Percentiles rank a stretch among this genome's conserved stretches.
These are phyloP conservation scores for Caenorhabditis angaria DNA, from an alignment of 2,888 invertebrate genomes.

Conservation along the genomic window DNA sequence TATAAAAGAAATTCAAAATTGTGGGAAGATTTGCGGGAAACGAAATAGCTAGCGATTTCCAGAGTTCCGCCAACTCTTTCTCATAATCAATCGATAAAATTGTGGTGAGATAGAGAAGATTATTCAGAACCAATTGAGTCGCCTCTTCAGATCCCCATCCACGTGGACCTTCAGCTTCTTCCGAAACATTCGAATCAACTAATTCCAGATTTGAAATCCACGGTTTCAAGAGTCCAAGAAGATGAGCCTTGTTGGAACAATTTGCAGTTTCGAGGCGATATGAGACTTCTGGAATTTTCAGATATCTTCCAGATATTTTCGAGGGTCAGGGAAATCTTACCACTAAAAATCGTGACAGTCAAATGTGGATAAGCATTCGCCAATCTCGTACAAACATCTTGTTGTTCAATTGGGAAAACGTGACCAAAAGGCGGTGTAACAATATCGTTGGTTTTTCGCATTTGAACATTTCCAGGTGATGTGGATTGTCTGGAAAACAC, in stretches of 20 bases:
- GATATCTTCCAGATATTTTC: constrained; percentile 3
- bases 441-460: constrained; percentile 7
- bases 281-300: constrained; percentile 83
- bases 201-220: constrained; percentile 99
- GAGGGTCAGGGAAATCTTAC: constrained; percentile 1
- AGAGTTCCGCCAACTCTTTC: constrained; percentile 91
- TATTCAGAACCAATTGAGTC: constrained; percentile 99
- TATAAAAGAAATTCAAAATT: constrained; percentile 92
- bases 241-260: constrained; percentile 87
- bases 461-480: constrained; percentile 16
- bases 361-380: constrained; percentile 93
- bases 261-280: constrained; percentile 94
- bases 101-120: constrained; percentile 91
- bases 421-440: constrained; percentile 74
- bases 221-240: constrained; percentile 90
- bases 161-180: constrained; percentile 68
- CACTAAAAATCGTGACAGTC: constrained; percentile 82
- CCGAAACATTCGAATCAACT: constrained; percentile 78
- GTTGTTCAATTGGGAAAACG: constrained; percentile 81
- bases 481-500: constrained; percentile 22
- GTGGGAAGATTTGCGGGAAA: constrained; percentile 98
- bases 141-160: constrained; percentile 98
- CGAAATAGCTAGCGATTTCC: constrained; percentile 92
- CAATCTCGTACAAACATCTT: constrained; percentile 89
- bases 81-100: constrained; percentile 95